Conservation (phyloP, 1,140 invertebrate species). For the Acromyrmex echinatior region DNA sequence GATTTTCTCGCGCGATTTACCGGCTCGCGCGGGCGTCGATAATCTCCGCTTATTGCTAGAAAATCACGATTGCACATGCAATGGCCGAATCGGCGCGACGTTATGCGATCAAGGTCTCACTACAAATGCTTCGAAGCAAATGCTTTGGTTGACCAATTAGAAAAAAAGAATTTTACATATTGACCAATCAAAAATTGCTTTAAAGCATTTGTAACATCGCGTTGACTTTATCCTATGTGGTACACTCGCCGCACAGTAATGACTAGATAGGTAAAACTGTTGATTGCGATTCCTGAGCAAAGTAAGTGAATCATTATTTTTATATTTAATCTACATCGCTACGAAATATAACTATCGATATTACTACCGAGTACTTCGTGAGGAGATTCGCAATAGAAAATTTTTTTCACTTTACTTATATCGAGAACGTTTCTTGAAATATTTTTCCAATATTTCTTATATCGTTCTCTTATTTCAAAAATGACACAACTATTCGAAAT, state of each 20-base stretch:
- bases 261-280: background rate
- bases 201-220: too few relatives aligned
- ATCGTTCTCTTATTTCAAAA: background rate
- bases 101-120: background rate
- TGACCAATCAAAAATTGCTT: too few relatives aligned
- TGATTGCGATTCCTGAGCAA: background rate
- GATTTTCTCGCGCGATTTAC: slow-evolving; percentile 19
- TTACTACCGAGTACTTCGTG: background rate
- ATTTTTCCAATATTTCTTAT: background rate
- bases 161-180: too few relatives aligned
- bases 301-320: background rate
- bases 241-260: background rate
- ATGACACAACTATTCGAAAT: too few relatives aligned
- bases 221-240: background rate
- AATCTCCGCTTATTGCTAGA: slow-evolving; percentile 59
- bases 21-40: slow-evolving; percentile 33
- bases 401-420: background rate
- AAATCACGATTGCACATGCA: slow-evolving; percentile 52
- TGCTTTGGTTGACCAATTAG: too few relatives aligned
- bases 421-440: background rate
- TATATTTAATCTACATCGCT: background rate
- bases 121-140: too few relatives aligned
- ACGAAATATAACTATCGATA: too few relatives aligned
- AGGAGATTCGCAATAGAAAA: background rate
- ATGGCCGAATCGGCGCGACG: slow-evolving; percentile 3